These are phyloP conservation scores for Dugesia japonica DNA, from an alignment of 2,888 invertebrate species.

Conservation along the genomic window DNA sequence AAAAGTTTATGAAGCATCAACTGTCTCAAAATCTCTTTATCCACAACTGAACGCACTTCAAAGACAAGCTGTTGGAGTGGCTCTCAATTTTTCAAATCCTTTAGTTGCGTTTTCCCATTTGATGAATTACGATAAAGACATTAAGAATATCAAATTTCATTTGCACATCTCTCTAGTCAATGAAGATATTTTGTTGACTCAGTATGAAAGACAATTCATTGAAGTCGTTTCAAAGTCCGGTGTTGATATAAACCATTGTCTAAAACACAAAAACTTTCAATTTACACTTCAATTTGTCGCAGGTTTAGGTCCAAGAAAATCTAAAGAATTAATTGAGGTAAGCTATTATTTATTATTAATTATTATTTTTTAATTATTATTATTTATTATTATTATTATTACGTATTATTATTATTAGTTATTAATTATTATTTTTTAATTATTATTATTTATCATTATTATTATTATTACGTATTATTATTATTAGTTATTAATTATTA, in stretches of 20 bases:
- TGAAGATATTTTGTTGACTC: conserved; percentile 70
- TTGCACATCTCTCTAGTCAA: conserved; percentile 56
- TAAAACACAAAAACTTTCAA: conserved; percentile 69
- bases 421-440: too few relatives aligned
- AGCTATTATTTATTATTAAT: not conserved
- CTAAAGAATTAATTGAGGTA: not conserved
- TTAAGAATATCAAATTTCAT: conserved; percentile 78
- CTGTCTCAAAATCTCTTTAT: not conserved
- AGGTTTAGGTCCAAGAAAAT: conserved; percentile 85
- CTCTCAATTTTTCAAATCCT: conserved; percentile 64
- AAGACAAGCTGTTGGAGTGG: not conserved
- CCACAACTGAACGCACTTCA: not conserved
- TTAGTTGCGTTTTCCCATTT: conserved; percentile 84
- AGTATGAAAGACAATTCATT: conserved; percentile 68
- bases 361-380: too few relatives aligned
- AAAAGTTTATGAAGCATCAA: not conserved
- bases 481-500: too few relatives aligned
- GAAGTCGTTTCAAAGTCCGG: conserved; percentile 93
- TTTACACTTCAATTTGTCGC: conserved; percentile 82
- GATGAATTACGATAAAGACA: conserved; percentile 86
- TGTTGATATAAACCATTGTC: conserved; percentile 81
- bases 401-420: too few relatives aligned
- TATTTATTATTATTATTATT: too few relatives aligned
- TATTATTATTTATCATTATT: too few relatives aligned
- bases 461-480: too few relatives aligned